Percentiles rank a stretch among this genome's conserved stretches.
Evolutionary conservation across 2,113 vertebrate genomes (phyloP).

Genomic region (Isurus oxyrinchus): DNA sequence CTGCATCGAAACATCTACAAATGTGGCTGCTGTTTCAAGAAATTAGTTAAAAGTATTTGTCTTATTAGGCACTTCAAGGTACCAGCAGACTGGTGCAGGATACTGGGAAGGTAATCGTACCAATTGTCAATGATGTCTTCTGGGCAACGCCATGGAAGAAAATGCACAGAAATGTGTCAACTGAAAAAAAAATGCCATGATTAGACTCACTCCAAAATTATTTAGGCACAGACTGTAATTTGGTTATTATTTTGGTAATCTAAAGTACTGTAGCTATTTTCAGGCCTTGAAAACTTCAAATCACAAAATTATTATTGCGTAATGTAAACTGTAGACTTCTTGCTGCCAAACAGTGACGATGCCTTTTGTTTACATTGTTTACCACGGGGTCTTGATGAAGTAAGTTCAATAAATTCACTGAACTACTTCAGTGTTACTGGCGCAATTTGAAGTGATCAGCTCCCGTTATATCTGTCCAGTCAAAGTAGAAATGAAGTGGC

Average conservation of each 20-base stretch:
- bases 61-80: not conserved
- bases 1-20: not conserved
- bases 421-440: not conserved
- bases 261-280: not conserved
- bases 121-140: not conserved
- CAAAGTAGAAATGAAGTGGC: conserved; percentile 28
- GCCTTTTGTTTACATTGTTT: not conserved
- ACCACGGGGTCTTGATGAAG: not conserved
- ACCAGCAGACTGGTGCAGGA: not conserved
- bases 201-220: not conserved
- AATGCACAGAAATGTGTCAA: not conserved
- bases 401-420: not conserved
- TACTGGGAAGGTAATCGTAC: not conserved
- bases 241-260: not conserved
- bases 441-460: not conserved
- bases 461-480: not conserved
- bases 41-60: not conserved
- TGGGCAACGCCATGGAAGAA: not conserved
- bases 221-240: not conserved
- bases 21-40: not conserved
- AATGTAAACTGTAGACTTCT: not conserved
- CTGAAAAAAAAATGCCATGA: not conserved
- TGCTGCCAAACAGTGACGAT: not conserved
- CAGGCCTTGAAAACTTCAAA: not conserved
- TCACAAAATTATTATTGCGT: not conserved